Base-by-base conservation (phyloP, 2,113 vertebrate genomes). In the Todiramphus saurophagus region DNA sequence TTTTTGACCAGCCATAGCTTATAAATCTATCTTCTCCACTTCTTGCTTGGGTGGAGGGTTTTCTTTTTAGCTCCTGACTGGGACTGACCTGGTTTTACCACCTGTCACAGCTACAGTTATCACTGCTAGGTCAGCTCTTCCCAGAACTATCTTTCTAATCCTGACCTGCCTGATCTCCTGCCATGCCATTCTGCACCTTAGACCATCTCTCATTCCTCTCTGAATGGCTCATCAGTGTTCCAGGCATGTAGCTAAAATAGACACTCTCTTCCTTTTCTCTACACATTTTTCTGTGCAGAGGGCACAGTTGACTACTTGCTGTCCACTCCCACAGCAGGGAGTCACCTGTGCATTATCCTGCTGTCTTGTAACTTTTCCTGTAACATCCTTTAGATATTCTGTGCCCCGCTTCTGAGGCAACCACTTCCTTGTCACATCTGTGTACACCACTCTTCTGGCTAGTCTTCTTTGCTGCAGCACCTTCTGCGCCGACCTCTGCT, bases 401-500 rank as follows among this genome's bases (percentile, higher is more conserved):
- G 16, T 69, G 77, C 27, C 18, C 37, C 11, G 25, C 33, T 87
- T 84, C 7, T 35, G 41, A n/a, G 83, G 16, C 21, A 24, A 12
- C 24, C 30, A 46, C 78, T 84, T 79, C 43, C 39, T 19, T 1
- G 1, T 30, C 39, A 13, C 28, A 77, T 25, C 64, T 21, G 24
- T n/a, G 27, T 20, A 11, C 43, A 19, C 44, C 16, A 4, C 33
- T 63, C 14, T 86, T 8, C 37, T 16, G 9, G 43, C 16, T 62
- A n/a, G 28, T 53, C 16, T 67, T 37, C 16, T 7, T n/a, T 79
- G 15, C 30, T 53, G 66, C 35, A 21, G 11, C 23, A 18, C 25
- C 62, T 50, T 59, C 72, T 60, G 8, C 1, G 1, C 44, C 0
- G 0, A 3, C 4, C 15, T 79, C 55, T 51, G 13, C 70, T 83